phyloP scores from a whole-genome alignment of 2,888 invertebrate genomes.

The Agriopis aurantiaria region DNA sequence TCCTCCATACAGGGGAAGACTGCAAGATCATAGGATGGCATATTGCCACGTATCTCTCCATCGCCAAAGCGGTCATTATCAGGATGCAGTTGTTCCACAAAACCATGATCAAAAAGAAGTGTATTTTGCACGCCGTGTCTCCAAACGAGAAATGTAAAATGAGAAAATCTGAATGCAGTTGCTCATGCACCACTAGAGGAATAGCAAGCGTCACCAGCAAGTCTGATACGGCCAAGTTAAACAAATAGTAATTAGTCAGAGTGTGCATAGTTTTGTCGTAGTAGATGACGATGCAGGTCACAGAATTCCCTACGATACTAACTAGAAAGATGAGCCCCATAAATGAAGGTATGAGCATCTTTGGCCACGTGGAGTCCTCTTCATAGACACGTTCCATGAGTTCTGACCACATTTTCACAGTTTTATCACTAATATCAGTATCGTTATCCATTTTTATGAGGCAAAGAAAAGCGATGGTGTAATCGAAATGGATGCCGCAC shows the following conservation, averaged over 20 bases:
- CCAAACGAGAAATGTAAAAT: constrained; percentile 51
- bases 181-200: constrained; percentile 58
- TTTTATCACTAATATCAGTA: constrained; percentile 20
- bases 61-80: constrained; percentile 66
- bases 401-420: constrained; percentile 52
- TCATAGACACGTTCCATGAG: constrained; percentile 51
- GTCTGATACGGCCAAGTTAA: constrained; percentile 74
- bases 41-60: constrained; percentile 69
- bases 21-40: constrained; percentile 63
- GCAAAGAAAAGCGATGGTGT: background rate
- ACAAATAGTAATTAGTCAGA: constrained; percentile 74
- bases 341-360: constrained; percentile 43
- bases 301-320: constrained; percentile 67
- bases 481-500: background rate
- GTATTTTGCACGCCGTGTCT: constrained; percentile 59
- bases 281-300: constrained; percentile 76
- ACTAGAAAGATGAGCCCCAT: constrained; percentile 57
- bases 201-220: constrained; percentile 67
- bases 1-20: constrained; percentile 56
- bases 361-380: constrained; percentile 50
- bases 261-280: constrained; percentile 74
- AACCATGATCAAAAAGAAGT: constrained; percentile 60
- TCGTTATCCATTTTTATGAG: constrained; percentile 18
- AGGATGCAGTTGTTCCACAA: constrained; percentile 68
- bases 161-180: constrained; percentile 46